phyloP scores from a whole-genome alignment of 1,140 invertebrate genomes.

The Pantala flavescens region DNA sequence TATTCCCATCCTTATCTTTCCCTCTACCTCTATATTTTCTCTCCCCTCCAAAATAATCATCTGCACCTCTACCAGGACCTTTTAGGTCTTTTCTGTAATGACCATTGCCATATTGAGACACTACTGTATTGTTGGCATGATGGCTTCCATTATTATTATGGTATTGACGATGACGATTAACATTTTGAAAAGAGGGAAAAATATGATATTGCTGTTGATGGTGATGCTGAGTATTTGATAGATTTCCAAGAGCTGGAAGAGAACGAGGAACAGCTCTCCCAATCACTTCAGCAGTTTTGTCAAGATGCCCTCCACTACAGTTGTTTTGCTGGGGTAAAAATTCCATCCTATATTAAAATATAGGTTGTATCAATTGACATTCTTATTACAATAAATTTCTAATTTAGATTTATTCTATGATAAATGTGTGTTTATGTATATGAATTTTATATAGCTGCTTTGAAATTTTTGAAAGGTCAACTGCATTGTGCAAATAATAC shows the following conservation, averaged over 20 bases:
- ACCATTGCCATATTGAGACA: background rate
- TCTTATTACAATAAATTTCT: no score
- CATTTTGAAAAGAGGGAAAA: background rate
- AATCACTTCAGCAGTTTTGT: background rate
- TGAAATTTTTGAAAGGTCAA: no score
- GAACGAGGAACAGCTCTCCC: background rate
- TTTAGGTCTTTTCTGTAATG: background rate
- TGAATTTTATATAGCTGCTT: no score
- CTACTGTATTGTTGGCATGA: background rate
- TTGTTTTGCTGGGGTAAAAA: background rate
- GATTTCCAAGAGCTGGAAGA: background rate
- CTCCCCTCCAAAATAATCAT: background rate
- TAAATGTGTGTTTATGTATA: no score
- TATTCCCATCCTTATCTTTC: background rate
- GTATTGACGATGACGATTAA: background rate
- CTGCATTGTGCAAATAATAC: no score
- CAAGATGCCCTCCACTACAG: background rate
- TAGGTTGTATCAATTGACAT: no score
- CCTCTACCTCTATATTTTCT: background rate
- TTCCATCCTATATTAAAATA: background rate
- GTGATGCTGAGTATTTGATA: background rate
- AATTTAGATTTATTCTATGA: no score
- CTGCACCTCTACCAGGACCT: background rate
- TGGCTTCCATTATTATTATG: background rate
- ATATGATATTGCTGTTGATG: background rate